Percentiles rank a stretch among this genome's conserved stretches.
phyloP scores from a whole-genome alignment of 1,140 invertebrate genomes.

The Papilio polyxenes region DNA sequence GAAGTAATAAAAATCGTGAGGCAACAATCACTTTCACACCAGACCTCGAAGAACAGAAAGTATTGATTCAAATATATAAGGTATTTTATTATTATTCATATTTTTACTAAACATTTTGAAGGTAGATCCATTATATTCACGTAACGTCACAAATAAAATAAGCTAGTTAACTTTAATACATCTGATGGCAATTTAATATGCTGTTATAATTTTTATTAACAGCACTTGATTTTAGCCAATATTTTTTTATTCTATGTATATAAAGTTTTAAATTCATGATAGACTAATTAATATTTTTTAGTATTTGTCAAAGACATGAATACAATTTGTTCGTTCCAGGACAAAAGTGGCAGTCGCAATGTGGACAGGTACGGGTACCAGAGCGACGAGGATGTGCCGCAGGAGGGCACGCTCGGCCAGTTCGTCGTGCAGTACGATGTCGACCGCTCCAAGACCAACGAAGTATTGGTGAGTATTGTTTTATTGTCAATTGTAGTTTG shows the following conservation, averaged over 20 bases:
- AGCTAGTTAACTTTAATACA: no score
- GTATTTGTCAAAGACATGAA: no score
- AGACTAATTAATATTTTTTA: no score
- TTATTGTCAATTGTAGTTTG: not conserved
- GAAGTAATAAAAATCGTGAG: constrained; percentile 54
- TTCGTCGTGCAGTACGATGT: constrained; percentile 85
- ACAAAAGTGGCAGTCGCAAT: constrained; percentile 58
- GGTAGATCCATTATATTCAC: not conserved
- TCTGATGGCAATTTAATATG: no score
- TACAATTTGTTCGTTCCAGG: constrained; percentile 41
- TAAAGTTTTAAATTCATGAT: no score
- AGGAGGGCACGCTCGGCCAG: constrained; percentile 82
- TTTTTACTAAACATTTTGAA: constrained; percentile 3
- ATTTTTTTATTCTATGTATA: no score
- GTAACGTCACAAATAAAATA: not conserved
- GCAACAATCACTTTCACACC: constrained; percentile 77
- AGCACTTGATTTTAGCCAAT: no score
- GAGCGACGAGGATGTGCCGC: constrained; percentile 51
- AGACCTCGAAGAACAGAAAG: constrained; percentile 76
- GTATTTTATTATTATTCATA: constrained; percentile 46
- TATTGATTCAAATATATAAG: constrained; percentile 62
- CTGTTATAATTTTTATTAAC: no score
- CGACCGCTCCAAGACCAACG: constrained; percentile 79
- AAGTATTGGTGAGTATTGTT: constrained; percentile 79
- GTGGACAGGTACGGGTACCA: constrained; percentile 41